Conservation (phyloP, 2,113 vertebrate species). For the Opisthocomus hoazin region DNA sequence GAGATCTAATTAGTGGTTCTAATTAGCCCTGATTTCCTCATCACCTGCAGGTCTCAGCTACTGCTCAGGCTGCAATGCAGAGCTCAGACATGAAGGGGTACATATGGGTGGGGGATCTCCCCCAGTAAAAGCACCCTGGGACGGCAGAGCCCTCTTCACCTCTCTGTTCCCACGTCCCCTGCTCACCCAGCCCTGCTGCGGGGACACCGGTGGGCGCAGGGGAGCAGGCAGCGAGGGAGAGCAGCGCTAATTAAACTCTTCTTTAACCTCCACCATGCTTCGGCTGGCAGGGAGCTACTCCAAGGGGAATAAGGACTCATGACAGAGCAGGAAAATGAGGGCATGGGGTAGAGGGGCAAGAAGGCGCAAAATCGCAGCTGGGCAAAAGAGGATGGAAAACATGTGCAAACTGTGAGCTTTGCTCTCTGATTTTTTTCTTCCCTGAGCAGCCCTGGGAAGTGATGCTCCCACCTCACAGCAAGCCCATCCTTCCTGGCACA, state of each 20-base stretch:
- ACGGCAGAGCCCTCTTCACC: not conserved
- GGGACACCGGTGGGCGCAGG: rapidly evolving
- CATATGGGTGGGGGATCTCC: rapidly evolving
- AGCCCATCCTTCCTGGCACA: not conserved
- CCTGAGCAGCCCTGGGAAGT: not conserved
- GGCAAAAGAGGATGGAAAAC: not conserved
- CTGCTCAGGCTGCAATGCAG: not conserved
- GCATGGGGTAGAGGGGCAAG: not conserved
- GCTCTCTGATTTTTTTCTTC: not conserved
- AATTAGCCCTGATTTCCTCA: conserved; percentile 5
- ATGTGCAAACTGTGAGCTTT: not conserved
- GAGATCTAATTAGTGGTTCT: not conserved
- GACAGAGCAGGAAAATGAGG: not conserved
- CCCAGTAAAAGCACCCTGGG: not conserved
- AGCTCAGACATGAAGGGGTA: not conserved
- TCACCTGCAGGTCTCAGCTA: not conserved
- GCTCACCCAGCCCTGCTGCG: not conserved
- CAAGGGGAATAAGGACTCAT: not conserved
- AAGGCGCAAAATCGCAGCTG: not conserved
- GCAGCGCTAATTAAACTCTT: not conserved
- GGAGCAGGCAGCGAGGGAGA: not conserved
- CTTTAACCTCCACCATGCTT: not conserved
- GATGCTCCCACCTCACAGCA: not conserved
- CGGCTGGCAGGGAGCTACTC: not conserved
- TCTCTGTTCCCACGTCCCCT: rapidly evolving